phyloP scores from a whole-genome alignment of 2,888 invertebrate genomes.

The Phengaris alcon region DNA sequence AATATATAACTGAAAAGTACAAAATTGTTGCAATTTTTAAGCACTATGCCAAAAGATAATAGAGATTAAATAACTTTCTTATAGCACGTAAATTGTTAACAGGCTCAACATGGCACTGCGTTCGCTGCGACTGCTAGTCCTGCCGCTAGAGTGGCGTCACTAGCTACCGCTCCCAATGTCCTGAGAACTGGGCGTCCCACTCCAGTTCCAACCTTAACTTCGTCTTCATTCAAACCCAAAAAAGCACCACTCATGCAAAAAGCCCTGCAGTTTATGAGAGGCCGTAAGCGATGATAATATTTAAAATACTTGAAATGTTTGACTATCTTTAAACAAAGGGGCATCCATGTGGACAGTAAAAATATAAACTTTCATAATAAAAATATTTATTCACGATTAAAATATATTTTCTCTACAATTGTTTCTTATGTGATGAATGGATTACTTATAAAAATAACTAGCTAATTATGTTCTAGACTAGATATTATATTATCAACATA shows the following conservation, averaged over 20 bases:
- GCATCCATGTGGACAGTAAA: conserved; percentile 23
- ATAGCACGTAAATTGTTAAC: conserved; percentile 25
- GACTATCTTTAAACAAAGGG: not conserved
- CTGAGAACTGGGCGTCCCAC: conserved; percentile 52
- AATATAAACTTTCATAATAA: not conserved
- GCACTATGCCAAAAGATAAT: too few relatives aligned
- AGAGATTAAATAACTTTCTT: too few relatives aligned
- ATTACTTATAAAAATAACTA: not conserved
- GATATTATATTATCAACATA: not conserved
- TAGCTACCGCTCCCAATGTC: conserved; percentile 68
- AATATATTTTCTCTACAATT: conserved; percentile 6
- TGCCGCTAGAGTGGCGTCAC: conserved; percentile 80
- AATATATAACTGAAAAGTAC: too few relatives aligned
- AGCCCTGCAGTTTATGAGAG: conserved; percentile 87
- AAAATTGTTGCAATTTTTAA: too few relatives aligned
- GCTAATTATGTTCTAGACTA: conserved; percentile 3
- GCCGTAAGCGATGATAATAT: conserved; percentile 77
- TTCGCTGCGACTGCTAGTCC: conserved; percentile 81
- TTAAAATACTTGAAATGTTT: conserved; percentile 12
- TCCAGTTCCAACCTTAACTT: conserved; percentile 46
- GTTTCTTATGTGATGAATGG: conserved; percentile 11
- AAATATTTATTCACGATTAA: conserved; percentile 14
- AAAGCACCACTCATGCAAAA: conserved; percentile 96
- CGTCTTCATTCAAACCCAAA: conserved; percentile 77
- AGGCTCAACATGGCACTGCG: conserved; percentile 85